Evolutionary conservation across 2,797 vertebrate species (phyloP).

Genomic region (Crypturellus tataupa): DNA sequence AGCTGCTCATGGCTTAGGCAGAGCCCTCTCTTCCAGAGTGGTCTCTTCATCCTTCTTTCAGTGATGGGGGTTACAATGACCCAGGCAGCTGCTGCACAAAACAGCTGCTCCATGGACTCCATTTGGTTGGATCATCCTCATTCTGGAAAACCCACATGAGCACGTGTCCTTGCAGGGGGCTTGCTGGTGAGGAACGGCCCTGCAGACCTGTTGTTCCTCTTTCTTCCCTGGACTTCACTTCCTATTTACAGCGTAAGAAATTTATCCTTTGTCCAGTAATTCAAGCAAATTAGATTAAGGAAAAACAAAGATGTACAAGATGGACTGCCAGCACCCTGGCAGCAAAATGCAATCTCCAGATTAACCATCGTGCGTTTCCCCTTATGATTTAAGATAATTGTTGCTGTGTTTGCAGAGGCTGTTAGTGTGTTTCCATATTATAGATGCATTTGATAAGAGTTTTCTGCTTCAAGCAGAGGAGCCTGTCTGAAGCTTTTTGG

Average conservation of each 20-base stretch:
- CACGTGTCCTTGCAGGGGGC: background rate
- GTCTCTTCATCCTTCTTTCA: background rate
- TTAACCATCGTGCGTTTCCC: background rate
- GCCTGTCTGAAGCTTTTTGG: background rate
- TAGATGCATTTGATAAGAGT: background rate
- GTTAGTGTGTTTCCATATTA: background rate
- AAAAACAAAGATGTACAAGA: background rate
- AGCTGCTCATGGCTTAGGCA: background rate
- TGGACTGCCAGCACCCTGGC: background rate
- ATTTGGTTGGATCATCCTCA: background rate
- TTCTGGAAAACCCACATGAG: background rate
- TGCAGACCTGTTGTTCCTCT: background rate
- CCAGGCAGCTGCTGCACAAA: background rate
- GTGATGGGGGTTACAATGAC: background rate
- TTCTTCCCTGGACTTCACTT: background rate
- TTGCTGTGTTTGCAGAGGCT: background rate
- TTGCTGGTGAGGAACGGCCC: background rate
- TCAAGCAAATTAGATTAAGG: slow-evolving; percentile 1
- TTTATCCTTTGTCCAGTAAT: background rate
- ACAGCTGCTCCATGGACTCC: background rate
- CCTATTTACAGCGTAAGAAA: background rate
- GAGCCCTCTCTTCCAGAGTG: background rate
- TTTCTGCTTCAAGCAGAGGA: background rate
- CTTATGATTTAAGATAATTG: background rate
- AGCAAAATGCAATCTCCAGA: background rate